Evolutionary conservation across 2,797 vertebrate genomes (phyloP), one percentile per base, ranked within the genome.

Genomic region (Balearica regulorum): DNA sequence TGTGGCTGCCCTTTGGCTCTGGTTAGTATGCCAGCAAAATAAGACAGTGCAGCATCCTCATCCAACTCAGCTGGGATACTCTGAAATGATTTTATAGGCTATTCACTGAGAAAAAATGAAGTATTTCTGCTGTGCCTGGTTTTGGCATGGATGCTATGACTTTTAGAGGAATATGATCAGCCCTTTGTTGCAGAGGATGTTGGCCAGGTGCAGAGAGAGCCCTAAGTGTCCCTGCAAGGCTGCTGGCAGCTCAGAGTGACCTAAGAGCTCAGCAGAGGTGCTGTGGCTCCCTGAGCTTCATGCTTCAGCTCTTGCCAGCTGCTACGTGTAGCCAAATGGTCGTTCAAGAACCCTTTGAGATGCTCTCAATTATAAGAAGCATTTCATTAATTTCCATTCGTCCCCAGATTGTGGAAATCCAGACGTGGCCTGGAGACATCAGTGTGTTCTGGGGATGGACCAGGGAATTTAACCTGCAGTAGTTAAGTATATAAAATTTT

Each of bases 281-380:
- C 0, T 33, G 21, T 31, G 49, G 31, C 44, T 73, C 39, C 37
- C 43, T 62, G 25, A 75, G 49, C 31, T 89, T 79, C 55, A 19
- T 31, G 41, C 57, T 49, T 70, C 69, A 78, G 60, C 44, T 58
- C 17, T 60, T 69, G 28, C 29, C 24, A 76, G 35, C 46, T 71
- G 48, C 55, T 83, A 2, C 0, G 0, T 28, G 26, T 26, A 73
- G 29, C 57, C 33, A 43, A 35, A 25, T 8, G 10, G 20, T 76
- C 22, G 0, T 37, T 66, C 48, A n/a, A 60, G 37, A 66, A 16
- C 28, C 8, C 16, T 73, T 69, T 65, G 48, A 66, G 48, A 31
- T 69, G 51, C 15, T 65, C 43, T 87, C 31, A 54, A 13, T 80
- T 87, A 55, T 26, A 55, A 92, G 60, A 62, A 71, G 2, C 6